phyloP scores from a whole-genome alignment of 2,113 vertebrate species.

The Corythoichthys intestinalis region DNA sequence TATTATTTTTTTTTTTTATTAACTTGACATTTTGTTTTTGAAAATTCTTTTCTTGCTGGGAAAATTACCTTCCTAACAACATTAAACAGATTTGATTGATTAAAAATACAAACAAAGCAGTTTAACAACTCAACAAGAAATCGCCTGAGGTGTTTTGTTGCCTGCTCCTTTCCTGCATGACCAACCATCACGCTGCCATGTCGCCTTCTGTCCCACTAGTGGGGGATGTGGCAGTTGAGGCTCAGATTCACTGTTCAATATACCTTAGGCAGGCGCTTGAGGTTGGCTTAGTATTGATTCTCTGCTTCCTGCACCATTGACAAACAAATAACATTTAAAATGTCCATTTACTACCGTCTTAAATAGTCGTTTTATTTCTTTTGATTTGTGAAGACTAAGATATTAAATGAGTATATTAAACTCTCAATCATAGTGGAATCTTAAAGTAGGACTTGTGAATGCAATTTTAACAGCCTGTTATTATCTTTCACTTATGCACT shows the following conservation, averaged over 20 bases:
- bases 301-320: not conserved
- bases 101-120: slow-evolving; percentile 6
- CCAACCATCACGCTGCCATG: slow-evolving; percentile 41
- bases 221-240: slow-evolving; percentile 43
- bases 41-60: not conserved
- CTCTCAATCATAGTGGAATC: not conserved
- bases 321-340: not conserved
- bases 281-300: slow-evolving; percentile 3
- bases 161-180: slow-evolving; percentile 38
- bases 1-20: not conserved
- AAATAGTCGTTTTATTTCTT: not conserved
- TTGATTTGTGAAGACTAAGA: not conserved
- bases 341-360: not conserved
- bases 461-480: too few relatives aligned
- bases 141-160: slow-evolving; percentile 23
- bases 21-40: not conserved
- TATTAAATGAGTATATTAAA: not conserved
- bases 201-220: slow-evolving; percentile 53
- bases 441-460: too few relatives aligned
- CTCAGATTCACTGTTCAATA: slow-evolving; percentile 18
- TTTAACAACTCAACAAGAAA: slow-evolving; percentile 19
- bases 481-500: too few relatives aligned
- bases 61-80: not conserved
- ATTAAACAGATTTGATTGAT: not conserved
- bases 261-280: slow-evolving; percentile 22